phyloP scores from a whole-genome alignment of 2,888 invertebrate species.

The Chirona hameri region DNA sequence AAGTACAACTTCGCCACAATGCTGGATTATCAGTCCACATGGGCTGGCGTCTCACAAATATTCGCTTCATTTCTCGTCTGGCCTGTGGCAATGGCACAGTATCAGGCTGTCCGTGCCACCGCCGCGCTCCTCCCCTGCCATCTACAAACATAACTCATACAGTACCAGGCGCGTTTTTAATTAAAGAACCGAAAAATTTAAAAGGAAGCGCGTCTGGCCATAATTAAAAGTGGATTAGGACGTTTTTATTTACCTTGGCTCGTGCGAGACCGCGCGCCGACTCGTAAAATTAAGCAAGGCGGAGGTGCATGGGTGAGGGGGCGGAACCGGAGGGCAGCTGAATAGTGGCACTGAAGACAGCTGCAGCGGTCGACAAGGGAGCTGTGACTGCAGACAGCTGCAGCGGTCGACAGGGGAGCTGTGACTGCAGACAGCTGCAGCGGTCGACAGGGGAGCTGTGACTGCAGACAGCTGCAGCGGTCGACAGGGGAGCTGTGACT shows the following conservation, averaged over 20 bases:
- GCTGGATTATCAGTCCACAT: too few species aligned
- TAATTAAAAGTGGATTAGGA: constrained; percentile 29
- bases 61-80: not conserved
- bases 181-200: constrained; percentile 27
- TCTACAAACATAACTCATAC: constrained; percentile 27
- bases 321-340: too few species aligned
- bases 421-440: too few species aligned
- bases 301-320: not conserved
- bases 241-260: constrained; percentile 27
- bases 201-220: constrained; percentile 27
- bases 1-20: too few species aligned
- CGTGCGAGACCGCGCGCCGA: not conserved
- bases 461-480: too few species aligned
- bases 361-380: too few species aligned
- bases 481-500: too few species aligned
- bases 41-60: not conserved
- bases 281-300: constrained; percentile 4
- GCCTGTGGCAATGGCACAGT: not conserved
- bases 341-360: too few species aligned
- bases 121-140: not conserved
- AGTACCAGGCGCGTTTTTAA: constrained; percentile 26
- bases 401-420: too few species aligned
- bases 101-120: not conserved
- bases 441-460: too few species aligned
- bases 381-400: too few species aligned